Base-by-base conservation (phyloP, 2,888 invertebrate genomes). In the Xylocampa areola region DNA sequence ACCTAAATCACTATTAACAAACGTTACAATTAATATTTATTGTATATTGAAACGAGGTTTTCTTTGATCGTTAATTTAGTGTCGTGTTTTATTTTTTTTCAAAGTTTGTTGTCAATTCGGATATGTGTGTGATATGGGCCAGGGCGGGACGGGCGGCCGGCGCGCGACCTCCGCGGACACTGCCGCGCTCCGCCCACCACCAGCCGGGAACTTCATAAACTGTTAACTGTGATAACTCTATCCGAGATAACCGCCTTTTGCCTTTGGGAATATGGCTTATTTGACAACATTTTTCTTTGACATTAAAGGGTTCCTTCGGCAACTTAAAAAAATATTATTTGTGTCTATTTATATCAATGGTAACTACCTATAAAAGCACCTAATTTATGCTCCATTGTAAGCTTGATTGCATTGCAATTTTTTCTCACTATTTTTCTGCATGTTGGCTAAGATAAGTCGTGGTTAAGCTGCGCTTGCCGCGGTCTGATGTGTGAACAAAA, bases 161-260 rank as follows among this genome's bases (percentile, higher is more conserved):
- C 77, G 65, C 79, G 73, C 70, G 55, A 52, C 67, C 69, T 67
- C 73, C 70, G 62, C 79, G 75, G 75, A 66, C 64, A 80, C 79
- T 80, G 76, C 59, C 78, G 73, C 49, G 45, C 48, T 47, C 64
- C 63, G 62, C 52, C 39, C 53, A 39, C 19, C 40, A 45, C 10
- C 57, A 62, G 17, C 16, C 13, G 29, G 37, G 16, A 49, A 60
- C 54, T 54, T 53, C 53, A 35, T 7, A 33, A 30, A 50, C 19
- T 43, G 39, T 39, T 14, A 36, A 33, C 36, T 58, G 27, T 52
- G 49, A 49, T 65, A 67, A 45, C 55, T 44, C 32, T 17, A 25
- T 62, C 40, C 1, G 14, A 40, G 23, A 25, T 54, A 44, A 27
- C 49, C 23, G 49, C 43, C 33, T 5, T 43, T 61, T 30, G 39